Percentiles rank a stretch among this genome's conserved stretches.
Evolutionary conservation across 1,140 invertebrate genomes (phyloP).

Genomic region (Stegodyphus mimosarum): DNA sequence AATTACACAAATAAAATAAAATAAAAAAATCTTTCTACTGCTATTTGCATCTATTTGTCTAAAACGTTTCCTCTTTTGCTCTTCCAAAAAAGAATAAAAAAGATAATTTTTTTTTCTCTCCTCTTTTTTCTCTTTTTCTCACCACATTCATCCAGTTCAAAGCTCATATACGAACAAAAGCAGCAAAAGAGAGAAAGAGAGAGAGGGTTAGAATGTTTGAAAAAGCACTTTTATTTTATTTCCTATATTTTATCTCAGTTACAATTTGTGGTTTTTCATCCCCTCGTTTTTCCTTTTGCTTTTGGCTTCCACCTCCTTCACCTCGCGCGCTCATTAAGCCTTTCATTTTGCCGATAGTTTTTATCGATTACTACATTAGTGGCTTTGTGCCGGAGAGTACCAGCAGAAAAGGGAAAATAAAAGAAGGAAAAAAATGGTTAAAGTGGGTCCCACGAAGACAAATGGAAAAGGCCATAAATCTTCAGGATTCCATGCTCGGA

Average conservation of each 20-base stretch:
- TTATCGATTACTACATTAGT: slow-evolving; percentile 50
- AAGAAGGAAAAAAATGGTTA: slow-evolving; percentile 5
- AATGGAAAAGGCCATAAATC: slow-evolving; percentile 25
- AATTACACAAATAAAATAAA: neutral
- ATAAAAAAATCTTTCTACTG: no score
- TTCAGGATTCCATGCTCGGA: slow-evolving; percentile 6
- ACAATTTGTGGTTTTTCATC: slow-evolving; percentile 14
- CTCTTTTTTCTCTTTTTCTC: neutral
- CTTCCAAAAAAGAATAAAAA: neutral
- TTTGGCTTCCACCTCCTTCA: neutral
- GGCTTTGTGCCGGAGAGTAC: slow-evolving; percentile 29
- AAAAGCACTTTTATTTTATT: slow-evolving; percentile 33
- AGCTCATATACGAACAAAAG: slow-evolving; percentile 8
- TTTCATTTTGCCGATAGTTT: slow-evolving; percentile 47
- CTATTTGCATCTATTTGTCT: slow-evolving; percentile 25
- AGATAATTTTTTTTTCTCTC: neutral
- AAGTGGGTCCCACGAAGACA: slow-evolving; percentile 8
- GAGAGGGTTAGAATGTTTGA: slow-evolving; percentile 6
- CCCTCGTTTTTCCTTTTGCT: slow-evolving; percentile 7
- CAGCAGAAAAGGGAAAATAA: neutral
- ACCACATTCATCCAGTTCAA: slow-evolving; percentile 6
- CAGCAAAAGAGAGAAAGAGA: no score
- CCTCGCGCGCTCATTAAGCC: slow-evolving; percentile 12
- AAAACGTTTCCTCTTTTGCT: slow-evolving; percentile 6
- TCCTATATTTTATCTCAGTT: slow-evolving; percentile 28